Conservation (phyloP, 2,888 invertebrate genomes). For the Drosophila algonquin region DNA sequence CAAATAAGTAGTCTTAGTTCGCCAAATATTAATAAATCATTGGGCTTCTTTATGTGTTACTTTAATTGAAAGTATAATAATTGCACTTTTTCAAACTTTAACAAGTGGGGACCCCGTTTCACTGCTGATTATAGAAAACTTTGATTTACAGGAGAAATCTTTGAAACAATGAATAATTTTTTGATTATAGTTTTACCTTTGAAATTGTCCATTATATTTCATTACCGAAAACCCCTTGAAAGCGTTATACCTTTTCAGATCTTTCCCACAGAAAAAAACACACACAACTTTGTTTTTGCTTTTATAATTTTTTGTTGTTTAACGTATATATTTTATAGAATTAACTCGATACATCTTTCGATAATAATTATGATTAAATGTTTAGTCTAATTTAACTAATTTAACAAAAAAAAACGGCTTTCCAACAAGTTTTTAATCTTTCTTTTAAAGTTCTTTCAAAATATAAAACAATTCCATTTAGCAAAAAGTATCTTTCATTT, state of each 20-base stretch:
- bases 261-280: background rate
- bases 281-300: background rate
- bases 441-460: background rate
- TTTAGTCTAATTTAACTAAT: constrained; percentile 36
- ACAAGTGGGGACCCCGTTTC: no score
- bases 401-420: constrained; percentile 15
- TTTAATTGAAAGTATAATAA: no score
- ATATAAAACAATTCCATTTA: constrained; percentile 10
- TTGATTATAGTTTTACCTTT: no score
- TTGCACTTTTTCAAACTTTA: no score
- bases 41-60: no score
- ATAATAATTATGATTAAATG: constrained; percentile 20
- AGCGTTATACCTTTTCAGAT: background rate
- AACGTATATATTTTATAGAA: constrained; percentile 30
- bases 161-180: no score
- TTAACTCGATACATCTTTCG: constrained; percentile 16
- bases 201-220: no score
- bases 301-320: background rate
- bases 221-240: no score
- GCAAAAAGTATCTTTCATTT: constrained; percentile 3
- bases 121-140: no score
- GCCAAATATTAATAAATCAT: no score
- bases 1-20: no score
- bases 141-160: no score
- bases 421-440: constrained; percentile 11